Conservation (phyloP, 2,888 invertebrate species). For the Lycophotia porphyrea region DNA sequence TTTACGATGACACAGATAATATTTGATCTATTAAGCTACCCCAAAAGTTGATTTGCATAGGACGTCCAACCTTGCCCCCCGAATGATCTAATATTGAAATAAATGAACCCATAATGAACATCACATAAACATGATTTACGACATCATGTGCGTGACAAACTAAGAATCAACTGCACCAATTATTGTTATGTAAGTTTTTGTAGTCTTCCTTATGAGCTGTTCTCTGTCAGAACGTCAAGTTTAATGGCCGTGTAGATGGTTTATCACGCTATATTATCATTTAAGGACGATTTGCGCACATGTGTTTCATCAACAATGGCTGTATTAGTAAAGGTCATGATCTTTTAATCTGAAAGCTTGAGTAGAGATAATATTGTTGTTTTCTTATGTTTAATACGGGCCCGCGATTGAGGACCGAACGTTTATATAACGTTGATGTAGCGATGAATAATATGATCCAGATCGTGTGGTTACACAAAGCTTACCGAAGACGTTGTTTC, state of each 20-base stretch:
- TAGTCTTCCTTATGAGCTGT: conserved; percentile 58
- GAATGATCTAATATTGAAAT: conserved; percentile 62
- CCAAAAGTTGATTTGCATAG: conserved; percentile 63
- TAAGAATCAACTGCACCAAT: conserved; percentile 59
- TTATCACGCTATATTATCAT: conserved; percentile 59
- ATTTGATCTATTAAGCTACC: conserved; percentile 59
- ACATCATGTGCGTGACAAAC: conserved; percentile 65
- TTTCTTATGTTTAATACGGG: conserved; percentile 11
- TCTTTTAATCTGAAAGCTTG: background rate
- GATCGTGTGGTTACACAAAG: conserved; percentile 33
- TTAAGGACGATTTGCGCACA: conserved; percentile 36
- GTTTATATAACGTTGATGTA: conserved; percentile 28
- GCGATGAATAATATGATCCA: conserved; percentile 24
- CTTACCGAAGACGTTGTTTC: conserved; percentile 37
- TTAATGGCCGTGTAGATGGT: conserved; percentile 36
- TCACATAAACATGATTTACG: conserved; percentile 62
- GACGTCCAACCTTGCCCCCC: conserved; percentile 23
- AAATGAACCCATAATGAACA: conserved; percentile 58
- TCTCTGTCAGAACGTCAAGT: conserved; percentile 49
- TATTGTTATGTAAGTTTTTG: conserved; percentile 63
- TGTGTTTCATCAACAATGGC: conserved; percentile 1
- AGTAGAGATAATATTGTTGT: conserved; percentile 22
- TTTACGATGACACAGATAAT: conserved; percentile 55
- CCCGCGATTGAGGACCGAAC: conserved; percentile 9
- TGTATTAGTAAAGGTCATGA: conserved; percentile 10